These are phyloP conservation scores for Perccottus glenii DNA, from an alignment of 2,113 vertebrate genomes.

Conservation along the genomic window DNA sequence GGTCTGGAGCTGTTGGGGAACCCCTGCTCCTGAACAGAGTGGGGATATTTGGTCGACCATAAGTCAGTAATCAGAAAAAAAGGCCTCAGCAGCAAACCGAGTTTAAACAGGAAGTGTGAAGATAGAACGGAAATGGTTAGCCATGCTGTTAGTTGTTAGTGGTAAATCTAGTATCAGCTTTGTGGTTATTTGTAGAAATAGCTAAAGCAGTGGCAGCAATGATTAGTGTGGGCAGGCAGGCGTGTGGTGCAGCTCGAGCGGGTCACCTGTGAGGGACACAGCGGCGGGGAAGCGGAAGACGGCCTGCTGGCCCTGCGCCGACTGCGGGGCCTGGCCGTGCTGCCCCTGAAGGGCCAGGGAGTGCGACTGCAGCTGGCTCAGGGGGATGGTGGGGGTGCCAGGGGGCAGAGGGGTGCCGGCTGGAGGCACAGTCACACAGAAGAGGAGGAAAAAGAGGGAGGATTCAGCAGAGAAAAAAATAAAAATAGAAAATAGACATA, in stretches of 20 bases:
- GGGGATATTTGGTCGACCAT: slow-evolving; percentile 21
- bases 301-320: slow-evolving; percentile 82
- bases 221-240: slow-evolving; percentile 20
- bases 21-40: slow-evolving; percentile 83
- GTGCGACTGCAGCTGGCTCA: slow-evolving; percentile 83
- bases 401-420: slow-evolving; percentile 81
- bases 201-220: not conserved
- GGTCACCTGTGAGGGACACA: slow-evolving; percentile 83
- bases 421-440: slow-evolving; percentile 39
- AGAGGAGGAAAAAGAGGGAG: not conserved
- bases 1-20: slow-evolving; percentile 94
- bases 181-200: not conserved
- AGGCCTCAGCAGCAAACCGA: not conserved
- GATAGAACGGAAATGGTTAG: not conserved
- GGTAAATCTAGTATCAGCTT: not conserved
- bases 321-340: slow-evolving; percentile 68
- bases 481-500: not conserved
- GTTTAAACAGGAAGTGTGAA: not conserved
- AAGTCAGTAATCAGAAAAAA: not conserved
- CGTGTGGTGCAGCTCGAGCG: slow-evolving; percentile 47
- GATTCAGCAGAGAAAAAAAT: not conserved
- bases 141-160: not conserved
- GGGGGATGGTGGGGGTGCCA: slow-evolving; percentile 81
- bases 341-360: slow-evolving; percentile 81
- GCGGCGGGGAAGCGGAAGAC: slow-evolving; percentile 82